These are phyloP conservation scores for Platyura marginata DNA, from an alignment of 1,140 invertebrate species.

Conservation along the genomic window DNA sequence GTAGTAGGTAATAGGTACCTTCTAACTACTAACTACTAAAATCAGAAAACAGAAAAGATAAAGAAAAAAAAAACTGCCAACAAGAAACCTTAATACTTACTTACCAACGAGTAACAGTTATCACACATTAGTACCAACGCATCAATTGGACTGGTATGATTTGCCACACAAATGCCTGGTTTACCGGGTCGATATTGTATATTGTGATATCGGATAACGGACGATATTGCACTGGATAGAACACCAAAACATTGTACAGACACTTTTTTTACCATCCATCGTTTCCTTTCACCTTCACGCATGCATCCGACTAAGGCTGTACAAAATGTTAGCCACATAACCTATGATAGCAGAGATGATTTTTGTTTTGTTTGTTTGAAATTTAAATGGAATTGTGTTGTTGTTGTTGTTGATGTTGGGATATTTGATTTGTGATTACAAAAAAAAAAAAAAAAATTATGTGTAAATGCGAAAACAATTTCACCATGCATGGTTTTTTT, in stretches of 20 bases:
- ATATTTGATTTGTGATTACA: too few species aligned
- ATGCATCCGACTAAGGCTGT: slow-evolving; percentile 71
- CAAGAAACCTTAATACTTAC: slow-evolving; percentile 13
- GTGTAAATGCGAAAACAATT: too few species aligned
- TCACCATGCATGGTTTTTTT: too few species aligned
- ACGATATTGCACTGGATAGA: slow-evolving; percentile 67
- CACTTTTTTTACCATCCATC: slow-evolving; percentile 54
- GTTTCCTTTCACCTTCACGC: slow-evolving; percentile 55
- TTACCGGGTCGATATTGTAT: slow-evolving; percentile 53
- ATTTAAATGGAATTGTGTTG: too few species aligned
- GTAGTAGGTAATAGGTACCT: too few species aligned
- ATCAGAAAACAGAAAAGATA: background rate
- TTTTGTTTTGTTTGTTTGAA: slow-evolving; percentile 1
- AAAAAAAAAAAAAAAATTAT: too few species aligned
- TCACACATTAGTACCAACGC: slow-evolving; percentile 93
- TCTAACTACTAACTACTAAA: background rate
- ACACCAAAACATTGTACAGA: slow-evolving; percentile 80
- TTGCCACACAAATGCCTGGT: slow-evolving; percentile 92
- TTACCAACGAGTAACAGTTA: slow-evolving; percentile 94
- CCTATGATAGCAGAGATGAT: slow-evolving; percentile 47
- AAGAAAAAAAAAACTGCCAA: background rate
- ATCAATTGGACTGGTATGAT: slow-evolving; percentile 98
- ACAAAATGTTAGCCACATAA: slow-evolving; percentile 63
- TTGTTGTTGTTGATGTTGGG: too few species aligned
- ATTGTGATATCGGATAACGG: slow-evolving; percentile 82